Evolutionary conservation across 2,797 vertebrate genomes (phyloP).

Genomic region (Pangasius krempfi): DNA sequence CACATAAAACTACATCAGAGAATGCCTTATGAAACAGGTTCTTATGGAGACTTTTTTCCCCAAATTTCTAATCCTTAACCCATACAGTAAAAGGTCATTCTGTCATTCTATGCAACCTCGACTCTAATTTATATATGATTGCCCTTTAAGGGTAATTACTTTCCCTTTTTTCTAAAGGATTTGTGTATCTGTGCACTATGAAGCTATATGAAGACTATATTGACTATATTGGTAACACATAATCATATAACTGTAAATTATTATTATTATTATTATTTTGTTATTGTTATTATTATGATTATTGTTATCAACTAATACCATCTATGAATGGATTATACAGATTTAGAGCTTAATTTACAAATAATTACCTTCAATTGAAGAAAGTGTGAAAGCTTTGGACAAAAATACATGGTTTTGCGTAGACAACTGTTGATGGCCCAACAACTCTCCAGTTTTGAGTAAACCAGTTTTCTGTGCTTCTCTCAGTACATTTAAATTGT

Average conservation of each 20-base stretch:
- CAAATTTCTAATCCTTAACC: background rate
- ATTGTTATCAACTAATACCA: background rate
- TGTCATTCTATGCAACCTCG: background rate
- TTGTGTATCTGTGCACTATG: background rate
- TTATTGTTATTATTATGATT: background rate
- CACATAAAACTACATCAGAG: background rate
- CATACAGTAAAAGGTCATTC: background rate
- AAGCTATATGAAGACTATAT: too few relatives aligned
- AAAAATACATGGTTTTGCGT: background rate
- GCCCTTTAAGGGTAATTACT: background rate
- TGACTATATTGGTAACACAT: background rate
- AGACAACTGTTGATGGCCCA: background rate
- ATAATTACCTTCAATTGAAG: background rate
- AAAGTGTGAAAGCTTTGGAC: background rate
- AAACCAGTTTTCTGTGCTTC: background rate
- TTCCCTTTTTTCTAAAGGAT: background rate
- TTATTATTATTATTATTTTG: background rate
- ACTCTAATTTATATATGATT: background rate
- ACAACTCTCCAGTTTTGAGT: background rate
- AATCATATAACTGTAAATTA: background rate
- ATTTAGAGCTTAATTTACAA: background rate
- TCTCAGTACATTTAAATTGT: background rate
- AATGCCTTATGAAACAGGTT: background rate
- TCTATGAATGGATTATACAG: background rate
- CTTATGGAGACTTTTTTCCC: too few relatives aligned